phyloP scores from a whole-genome alignment of 2,888 invertebrate genomes.

The Phlogophora meticulosa region DNA sequence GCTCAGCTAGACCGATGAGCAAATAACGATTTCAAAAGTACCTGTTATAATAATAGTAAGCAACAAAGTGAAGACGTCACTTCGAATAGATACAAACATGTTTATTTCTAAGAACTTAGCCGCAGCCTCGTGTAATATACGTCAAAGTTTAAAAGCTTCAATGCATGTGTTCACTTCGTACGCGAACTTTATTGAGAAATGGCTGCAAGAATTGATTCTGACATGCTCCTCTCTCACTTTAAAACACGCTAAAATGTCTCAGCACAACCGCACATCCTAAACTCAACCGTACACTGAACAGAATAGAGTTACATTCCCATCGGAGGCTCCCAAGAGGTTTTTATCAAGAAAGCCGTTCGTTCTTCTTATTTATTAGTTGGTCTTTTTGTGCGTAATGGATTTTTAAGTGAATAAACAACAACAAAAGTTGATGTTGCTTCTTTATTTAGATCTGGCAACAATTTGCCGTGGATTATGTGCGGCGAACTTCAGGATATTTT shows the following conservation, averaged over 20 bases:
- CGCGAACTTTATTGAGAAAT: slow-evolving; percentile 88
- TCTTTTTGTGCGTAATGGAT: slow-evolving; percentile 89
- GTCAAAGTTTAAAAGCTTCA: slow-evolving; percentile 88
- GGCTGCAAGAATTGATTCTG: slow-evolving; percentile 88
- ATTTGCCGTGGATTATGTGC: slow-evolving; percentile 59
- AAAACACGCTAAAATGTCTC: slow-evolving; percentile 83
- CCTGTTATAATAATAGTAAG: background rate
- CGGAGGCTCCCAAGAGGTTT: slow-evolving; percentile 60
- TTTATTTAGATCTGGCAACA: slow-evolving; percentile 66
- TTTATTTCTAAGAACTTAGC: slow-evolving; percentile 64
- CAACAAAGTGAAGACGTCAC: slow-evolving; percentile 28
- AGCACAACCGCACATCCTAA: slow-evolving; percentile 41
- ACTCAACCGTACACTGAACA: slow-evolving; percentile 37
- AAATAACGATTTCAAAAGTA: too few species aligned
- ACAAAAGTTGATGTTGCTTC: slow-evolving; percentile 70
- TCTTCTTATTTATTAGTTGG: slow-evolving; percentile 87
- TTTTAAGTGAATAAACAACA: slow-evolving; percentile 89
- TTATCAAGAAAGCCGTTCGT: slow-evolving; percentile 77
- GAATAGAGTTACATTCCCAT: slow-evolving; percentile 56
- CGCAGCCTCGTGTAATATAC: slow-evolving; percentile 68
- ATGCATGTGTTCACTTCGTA: slow-evolving; percentile 79
- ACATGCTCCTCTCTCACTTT: slow-evolving; percentile 83
- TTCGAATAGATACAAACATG: slow-evolving; percentile 44
- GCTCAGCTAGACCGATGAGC: too few species aligned
- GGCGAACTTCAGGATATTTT: slow-evolving; percentile 9